Base-by-base conservation (phyloP, 2,113 vertebrate genomes). In the Albula glossodonta region DNA sequence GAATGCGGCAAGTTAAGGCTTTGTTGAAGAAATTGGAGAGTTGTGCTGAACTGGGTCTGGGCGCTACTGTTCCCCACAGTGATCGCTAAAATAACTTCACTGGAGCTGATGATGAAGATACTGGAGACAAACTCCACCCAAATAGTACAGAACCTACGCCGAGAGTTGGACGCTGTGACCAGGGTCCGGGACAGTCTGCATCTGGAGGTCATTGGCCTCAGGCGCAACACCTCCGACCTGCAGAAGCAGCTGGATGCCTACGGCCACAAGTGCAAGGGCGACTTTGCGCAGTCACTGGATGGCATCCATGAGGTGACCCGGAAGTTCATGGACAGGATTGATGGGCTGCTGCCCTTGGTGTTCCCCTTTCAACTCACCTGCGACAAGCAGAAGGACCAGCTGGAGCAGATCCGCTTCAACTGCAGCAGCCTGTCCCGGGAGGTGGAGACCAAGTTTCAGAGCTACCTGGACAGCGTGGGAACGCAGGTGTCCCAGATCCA, bases 311-410 rank as follows among this genome's bases (percentile, higher is more conserved):
- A 22, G 0, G 95, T 96, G 86, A 96, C 94, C 9, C 87, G 57
- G 2, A 83, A 86, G 12, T 96, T 96, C 88, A 92, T 95, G 84
- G 80, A 80, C 22, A 92, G 91, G 83, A 95, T 96, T 80, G 92
- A 94, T 87, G 93, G 78, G 87, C 83, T 94, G 91, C 94, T 95
- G 78, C 91, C 93, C 4, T 88, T 93, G 78, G 89, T 92, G 81
- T 17, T 90, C 87, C 95, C 93, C 85, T 96, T 96, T 87, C 93
- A 95, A 89, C 93, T 96, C 85, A 93, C 93, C 88, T 96, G 95
- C 51, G 48, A 84, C 0, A 94, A 92, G n/a, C 95, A 96, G 87
- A 49, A 84, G 57, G 93, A 91, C 7, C 88, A 93, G 56, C 85
- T 92, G 92, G 90, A 92, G 41, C 86, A 86, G 84, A 93, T 95